These are phyloP conservation scores for Heliconius hewitsoni DNA, from an alignment of 1,140 invertebrate species.

Conservation along the genomic window DNA sequence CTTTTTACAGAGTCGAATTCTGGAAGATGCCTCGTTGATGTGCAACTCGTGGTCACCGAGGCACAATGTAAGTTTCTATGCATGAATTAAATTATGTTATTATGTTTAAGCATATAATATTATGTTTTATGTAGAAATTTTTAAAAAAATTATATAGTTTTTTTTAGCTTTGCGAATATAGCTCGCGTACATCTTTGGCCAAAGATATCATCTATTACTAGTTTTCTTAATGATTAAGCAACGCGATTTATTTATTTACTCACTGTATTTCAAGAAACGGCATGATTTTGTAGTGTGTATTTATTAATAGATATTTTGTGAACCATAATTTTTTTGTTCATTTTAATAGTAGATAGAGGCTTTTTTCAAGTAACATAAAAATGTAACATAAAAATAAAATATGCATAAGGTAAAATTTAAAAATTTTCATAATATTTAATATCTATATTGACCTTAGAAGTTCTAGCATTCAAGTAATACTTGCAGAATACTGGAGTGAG, in stretches of 20 bases:
- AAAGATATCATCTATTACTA: constrained; percentile 41
- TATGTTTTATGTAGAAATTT: no score
- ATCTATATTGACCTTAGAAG: neutral
- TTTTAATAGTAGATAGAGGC: no score
- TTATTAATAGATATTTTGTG: neutral
- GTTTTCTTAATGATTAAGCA: neutral
- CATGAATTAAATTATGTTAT: constrained; percentile 25
- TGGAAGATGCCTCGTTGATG: constrained; percentile 93
- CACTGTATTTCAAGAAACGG: neutral
- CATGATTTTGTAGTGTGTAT: neutral
- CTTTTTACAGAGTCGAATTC: constrained; percentile 90
- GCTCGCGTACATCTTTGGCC: constrained; percentile 54
- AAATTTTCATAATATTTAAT: neutral
- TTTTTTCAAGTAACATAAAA: neutral
- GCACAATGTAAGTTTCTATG: constrained; percentile 88
- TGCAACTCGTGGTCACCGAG: constrained; percentile 94
- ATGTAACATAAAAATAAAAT: no score
- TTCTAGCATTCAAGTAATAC: neutral
- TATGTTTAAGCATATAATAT: no score
- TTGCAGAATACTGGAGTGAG: neutral
- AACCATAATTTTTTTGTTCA: no score
- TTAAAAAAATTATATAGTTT: neutral
- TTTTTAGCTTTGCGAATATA: constrained; percentile 38
- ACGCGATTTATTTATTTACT: constrained; percentile 2
- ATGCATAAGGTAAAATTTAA: neutral